Evolutionary conservation across 2,113 vertebrate genomes (phyloP).

Genomic region (Leuciscus idus): DNA sequence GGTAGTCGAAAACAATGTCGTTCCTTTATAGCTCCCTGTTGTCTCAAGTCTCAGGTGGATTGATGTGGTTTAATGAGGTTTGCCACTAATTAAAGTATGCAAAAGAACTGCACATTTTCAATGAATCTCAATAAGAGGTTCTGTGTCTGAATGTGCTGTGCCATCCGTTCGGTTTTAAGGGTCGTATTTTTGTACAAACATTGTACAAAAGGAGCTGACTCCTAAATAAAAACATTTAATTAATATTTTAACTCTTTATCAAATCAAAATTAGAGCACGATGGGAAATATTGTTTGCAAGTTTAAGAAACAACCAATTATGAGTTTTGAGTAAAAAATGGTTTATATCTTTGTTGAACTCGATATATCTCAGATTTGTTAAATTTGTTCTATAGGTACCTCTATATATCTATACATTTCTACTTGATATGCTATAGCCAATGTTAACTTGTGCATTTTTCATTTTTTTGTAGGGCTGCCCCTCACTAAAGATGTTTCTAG

Average conservation of each 20-base stretch:
- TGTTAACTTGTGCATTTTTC: too few relatives aligned
- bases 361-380: neutral
- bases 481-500: too few relatives aligned
- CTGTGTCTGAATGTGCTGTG: neutral
- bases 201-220: neutral
- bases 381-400: too few relatives aligned
- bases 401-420: too few relatives aligned
- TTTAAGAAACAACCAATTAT: too few relatives aligned
- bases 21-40: slow-evolving; percentile 13
- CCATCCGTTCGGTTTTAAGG: neutral
- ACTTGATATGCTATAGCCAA: too few relatives aligned
- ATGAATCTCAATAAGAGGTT: neutral
- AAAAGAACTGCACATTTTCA: neutral
- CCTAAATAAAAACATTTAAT: neutral
- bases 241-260: neutral
- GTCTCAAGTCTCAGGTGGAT: slow-evolving; percentile 12
- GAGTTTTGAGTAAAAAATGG: neutral
- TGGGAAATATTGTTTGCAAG: neutral
- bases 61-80: slow-evolving; percentile 1
- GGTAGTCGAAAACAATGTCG: neutral
- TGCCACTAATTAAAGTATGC: neutral
- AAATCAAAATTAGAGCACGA: too few relatives aligned
- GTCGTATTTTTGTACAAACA: neutral
- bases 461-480: too few relatives aligned
- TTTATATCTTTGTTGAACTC: neutral